These are phyloP conservation scores for Ictalurus punctatus DNA, from an alignment of 2,113 vertebrate species.

Conservation along the genomic window DNA sequence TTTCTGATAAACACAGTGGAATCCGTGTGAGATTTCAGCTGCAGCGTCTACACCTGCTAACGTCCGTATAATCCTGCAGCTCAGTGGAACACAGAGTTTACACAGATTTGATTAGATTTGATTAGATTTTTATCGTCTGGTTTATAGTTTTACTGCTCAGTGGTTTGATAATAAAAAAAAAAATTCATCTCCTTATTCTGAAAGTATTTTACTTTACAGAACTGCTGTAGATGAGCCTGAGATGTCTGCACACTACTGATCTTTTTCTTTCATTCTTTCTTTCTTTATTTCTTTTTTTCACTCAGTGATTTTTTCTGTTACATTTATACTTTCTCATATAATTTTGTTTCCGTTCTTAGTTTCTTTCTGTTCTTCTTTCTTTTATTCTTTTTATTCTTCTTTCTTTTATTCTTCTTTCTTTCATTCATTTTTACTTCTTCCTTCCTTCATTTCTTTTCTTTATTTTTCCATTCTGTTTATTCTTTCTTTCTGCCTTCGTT, in stretches of 20 bases:
- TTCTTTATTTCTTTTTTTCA: not conserved
- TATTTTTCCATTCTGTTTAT: too few species aligned
- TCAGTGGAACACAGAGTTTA: too few species aligned
- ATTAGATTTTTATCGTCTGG: too few species aligned
- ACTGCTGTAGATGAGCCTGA: not conserved
- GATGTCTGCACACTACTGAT: not conserved
- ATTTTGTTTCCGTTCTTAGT: not conserved
- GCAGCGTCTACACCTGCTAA: not conserved
- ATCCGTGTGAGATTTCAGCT: not conserved
- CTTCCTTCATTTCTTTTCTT: too few species aligned
- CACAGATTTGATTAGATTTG: too few species aligned
- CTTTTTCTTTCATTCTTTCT: not conserved
- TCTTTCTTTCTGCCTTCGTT: too few species aligned
- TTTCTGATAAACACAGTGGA: not conserved
- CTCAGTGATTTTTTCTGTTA: not conserved
- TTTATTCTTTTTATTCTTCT: not conserved
- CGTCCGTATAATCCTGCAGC: not conserved
- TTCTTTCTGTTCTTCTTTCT: not conserved
- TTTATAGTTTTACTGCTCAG: too few species aligned
- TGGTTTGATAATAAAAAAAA: too few species aligned
- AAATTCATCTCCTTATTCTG: not conserved
- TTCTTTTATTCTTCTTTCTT: not conserved
- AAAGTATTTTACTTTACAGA: not conserved
- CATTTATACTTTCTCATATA: not conserved
- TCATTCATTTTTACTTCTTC: too few species aligned